Evolutionary conservation across 2,113 vertebrate species (phyloP), one percentile per base, ranked within the genome.

Genomic region (Saccopteryx bilineata): DNA sequence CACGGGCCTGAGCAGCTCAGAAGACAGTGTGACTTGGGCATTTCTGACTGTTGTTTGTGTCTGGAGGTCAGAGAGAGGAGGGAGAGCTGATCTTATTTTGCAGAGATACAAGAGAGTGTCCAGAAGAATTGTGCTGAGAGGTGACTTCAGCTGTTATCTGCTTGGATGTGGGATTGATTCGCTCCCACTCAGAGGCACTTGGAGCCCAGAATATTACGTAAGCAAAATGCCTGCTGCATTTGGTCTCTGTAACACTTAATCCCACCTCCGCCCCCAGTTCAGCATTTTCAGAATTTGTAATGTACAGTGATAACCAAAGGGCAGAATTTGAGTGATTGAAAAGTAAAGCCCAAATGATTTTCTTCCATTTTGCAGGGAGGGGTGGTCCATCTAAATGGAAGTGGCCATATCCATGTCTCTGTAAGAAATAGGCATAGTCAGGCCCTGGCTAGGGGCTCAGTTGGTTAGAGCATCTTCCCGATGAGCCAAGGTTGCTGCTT

Each of bases 201-300:
- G 23, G 88, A 94, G 79, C 78, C 85, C 78, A 93, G 96, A 91
- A 83, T 60, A 31, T 94, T 88, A 66, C 33, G 1, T 60, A 83
- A 93, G 54, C 28, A 50, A 95, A 69, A n/a, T 0, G 9, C 54
- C 71, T 69, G 54, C 31, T 90, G 33, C 58, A 1, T 89, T 94
- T 95, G 79, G 82, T 91, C 78, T 82, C 91, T 26, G 39, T 88
- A 50, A 96, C 88, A 81, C 61, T 31, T 88, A 65, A 81, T 79
- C 48, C 63, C 24, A n/a, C 52, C 56, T 91, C 84, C 28, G 12
- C 13, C 56, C 86, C 68, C n/a, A 39, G 3, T 74, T 56, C 84
- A 60, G 2, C 78, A 33, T 85, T 82, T 78, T 74, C 75, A n/a
- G 0, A 87, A 52, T 81, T 93, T 58, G 31, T 56, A 58, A 74